These are phyloP conservation scores for Platygyra sinensis DNA, from an alignment of 64 coral and sea anemone species.

Conservation along the genomic window DNA sequence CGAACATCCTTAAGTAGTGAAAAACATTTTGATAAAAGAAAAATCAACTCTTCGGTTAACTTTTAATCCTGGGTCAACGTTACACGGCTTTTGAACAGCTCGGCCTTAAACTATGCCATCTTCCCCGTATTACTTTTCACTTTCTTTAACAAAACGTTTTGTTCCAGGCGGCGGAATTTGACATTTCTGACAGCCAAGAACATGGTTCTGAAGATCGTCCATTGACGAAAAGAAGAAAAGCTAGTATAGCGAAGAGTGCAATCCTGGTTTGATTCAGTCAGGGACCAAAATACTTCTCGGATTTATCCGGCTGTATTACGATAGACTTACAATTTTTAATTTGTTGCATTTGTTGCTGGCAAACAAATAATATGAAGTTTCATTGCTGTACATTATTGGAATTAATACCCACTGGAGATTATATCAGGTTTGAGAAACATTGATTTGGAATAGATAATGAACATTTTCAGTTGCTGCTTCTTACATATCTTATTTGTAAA, in stretches of 20 bases:
- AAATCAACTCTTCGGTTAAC: too few species aligned
- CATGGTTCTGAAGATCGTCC: conserved; percentile 22
- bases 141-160: not conserved
- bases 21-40: too few species aligned
- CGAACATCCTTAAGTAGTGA: too few species aligned
- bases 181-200: conserved; percentile 76
- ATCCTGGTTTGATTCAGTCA: conserved; percentile 47
- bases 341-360: not conserved
- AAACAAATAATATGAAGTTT: not conserved
- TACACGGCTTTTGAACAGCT: too few species aligned
- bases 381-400: not conserved
- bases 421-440: not conserved
- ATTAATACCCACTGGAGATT: not conserved
- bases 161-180: conserved; percentile 55
- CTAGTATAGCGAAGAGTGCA: conserved; percentile 55
- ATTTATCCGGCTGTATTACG: not conserved
- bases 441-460: not conserved
- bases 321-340: not conserved
- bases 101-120: not conserved
- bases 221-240: conserved; percentile 46
- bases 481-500: too few species aligned
- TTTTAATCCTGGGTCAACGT: too few species aligned
- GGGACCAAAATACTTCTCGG: not conserved
- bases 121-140: not conserved
- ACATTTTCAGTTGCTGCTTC: too few species aligned